Evolutionary conservation across 2,888 invertebrate genomes (phyloP), one percentile per base, ranked within the genome.

Genomic region (Apamea epomidion): DNA sequence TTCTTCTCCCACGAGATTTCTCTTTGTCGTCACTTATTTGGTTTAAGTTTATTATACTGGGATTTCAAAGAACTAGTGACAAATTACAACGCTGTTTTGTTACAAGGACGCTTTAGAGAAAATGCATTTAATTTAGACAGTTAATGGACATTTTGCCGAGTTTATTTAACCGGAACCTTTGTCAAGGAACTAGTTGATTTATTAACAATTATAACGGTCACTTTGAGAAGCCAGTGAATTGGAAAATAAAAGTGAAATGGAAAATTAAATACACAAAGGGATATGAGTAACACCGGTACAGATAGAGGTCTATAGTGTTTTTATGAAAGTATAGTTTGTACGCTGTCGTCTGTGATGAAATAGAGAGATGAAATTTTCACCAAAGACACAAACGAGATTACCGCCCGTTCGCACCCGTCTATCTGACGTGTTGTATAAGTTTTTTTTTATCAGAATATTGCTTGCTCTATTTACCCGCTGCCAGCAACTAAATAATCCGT

Each of bases 401-500:
- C 90, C 79, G 81, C 79, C 76, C 76, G 85, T 88, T 87, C 88
- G 82, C 83, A 85, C 88, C 85, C 88, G 85, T 89, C 90, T 87
- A 86, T 90, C 88, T 76, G 81, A 85, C 88, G 83, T 84, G 86
- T 82, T 86, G 87, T 91, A 90, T 88, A 90, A 91, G 87, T 92
- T 93, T 89, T 70, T 70, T 93, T 92, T 88, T 91, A 85, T 89
- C 88, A 87, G 91, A 91, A 94, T 93, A 94, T 93, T 90, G 90
- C 92, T 90, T 89, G 92, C 92, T 93, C 92, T 94, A 95, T 95
- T 95, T 93, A 94, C 92, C 87, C 92, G 89, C 91, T 91, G 92
- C 92, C 91, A 94, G 92, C 91, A 93, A 94, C 96, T 95, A 95
- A 95, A 96, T 96, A 96, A 95, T 95, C 95, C 95, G 93, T 92